Percentiles rank a stretch among this genome's conserved stretches.
Evolutionary conservation across 2,888 invertebrate genomes (phyloP).

Genomic region (Epicampocera succincta): DNA sequence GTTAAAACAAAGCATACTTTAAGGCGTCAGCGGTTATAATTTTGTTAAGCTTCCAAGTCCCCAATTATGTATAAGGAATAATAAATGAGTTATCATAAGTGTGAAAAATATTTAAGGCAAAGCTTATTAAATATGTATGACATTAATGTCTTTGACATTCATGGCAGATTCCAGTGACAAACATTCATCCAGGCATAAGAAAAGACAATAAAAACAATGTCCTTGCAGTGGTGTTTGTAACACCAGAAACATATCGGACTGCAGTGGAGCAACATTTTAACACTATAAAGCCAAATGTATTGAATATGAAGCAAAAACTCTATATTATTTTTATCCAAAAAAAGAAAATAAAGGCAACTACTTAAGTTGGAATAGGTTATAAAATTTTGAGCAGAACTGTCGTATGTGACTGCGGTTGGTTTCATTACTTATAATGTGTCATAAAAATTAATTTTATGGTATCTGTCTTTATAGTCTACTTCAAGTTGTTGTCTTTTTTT

Average conservation of each 20-base stretch:
- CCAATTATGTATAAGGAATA: neutral
- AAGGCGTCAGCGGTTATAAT: neutral
- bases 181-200: neutral
- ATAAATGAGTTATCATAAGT: slow-evolving; percentile 1
- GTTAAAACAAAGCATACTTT: neutral
- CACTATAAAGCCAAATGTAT: no score
- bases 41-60: neutral
- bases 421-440: neutral
- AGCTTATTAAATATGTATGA: neutral
- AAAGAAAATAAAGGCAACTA: no score
- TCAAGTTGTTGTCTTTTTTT: no score
- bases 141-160: slow-evolving; percentile 8
- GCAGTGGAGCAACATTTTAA: no score
- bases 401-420: neutral
- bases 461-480: no score
- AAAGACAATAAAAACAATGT: neutral
- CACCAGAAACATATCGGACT: neutral
- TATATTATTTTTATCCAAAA: no score
- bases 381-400: neutral
- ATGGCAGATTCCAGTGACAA: neutral
- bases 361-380: no score
- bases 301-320: no score
- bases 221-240: neutral
- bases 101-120: neutral
- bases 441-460: slow-evolving; percentile 5